Percentiles rank a stretch among this genome's conserved stretches.
Conservation (phyloP, 2,888 invertebrate genomes). For the Eumerus sabulonum region DNA sequence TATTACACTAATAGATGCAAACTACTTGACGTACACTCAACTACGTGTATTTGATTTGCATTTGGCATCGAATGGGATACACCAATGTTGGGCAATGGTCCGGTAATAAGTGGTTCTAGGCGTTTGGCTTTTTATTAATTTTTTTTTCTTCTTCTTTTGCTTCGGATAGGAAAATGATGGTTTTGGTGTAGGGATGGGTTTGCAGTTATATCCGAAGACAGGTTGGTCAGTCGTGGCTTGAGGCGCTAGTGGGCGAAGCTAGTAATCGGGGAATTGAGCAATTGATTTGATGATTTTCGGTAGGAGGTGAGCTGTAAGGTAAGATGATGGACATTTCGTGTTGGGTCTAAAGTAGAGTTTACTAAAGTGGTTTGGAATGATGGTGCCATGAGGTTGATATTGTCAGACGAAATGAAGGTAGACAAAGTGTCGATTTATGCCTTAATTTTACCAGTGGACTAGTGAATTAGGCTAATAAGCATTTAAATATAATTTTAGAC, state of each 20-base stretch:
- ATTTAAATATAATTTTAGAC: no score
- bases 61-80: conserved; percentile 30
- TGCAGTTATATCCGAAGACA: neutral
- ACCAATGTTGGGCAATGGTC: conserved; percentile 37
- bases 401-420: no score
- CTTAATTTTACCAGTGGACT: no score
- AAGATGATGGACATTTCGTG: conserved; percentile 12
- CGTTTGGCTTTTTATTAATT: no score
- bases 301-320: no score
- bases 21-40: conserved; percentile 59
- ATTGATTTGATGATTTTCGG: neutral
- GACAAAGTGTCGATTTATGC: no score
- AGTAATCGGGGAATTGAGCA: neutral
- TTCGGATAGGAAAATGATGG: conserved; percentile 31
- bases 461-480: no score
- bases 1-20: conserved; percentile 67
- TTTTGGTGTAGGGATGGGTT: neutral
- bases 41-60: conserved; percentile 56
- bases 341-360: conserved; percentile 2
- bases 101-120: conserved; percentile 57
- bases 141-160: conserved; percentile 8
- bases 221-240: neutral
- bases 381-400: no score
- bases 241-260: neutral
- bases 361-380: conserved; percentile 15